Evolutionary conservation across 1,140 invertebrate species (phyloP), one percentile per base, ranked within the genome.

Genomic region (Ooceraea biroi): DNA sequence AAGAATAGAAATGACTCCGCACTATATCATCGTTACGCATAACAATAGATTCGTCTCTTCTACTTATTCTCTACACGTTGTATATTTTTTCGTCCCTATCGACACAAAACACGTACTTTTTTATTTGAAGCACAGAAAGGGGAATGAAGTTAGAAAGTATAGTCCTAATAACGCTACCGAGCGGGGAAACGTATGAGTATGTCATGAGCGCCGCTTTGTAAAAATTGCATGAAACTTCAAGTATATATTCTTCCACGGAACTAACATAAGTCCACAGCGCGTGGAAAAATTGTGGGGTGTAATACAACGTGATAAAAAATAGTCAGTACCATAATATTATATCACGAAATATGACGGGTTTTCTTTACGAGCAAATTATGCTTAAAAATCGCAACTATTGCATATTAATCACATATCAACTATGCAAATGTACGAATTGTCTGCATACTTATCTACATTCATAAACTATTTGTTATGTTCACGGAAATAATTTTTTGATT

Each of bases 11-110:
- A 68, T 68, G 30, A 30, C 25, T 58, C 4, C n/a, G 8, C 25
- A 25, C 65, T 71, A 27, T 69, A 69, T 46, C 63, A 50, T 78
- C 22, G 50, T 44, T 71, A 58, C 52, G 50, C 22, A 69, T 78
- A 78, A 78, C 36, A 78, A 78, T 78, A 68, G 22, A 19, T 68
- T 46, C 10, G 17, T 55, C 22, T 11, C n/a, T 78, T 78, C 30
- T 69, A 44, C 48, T 8, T 27, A 30, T 12, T n/a, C 4, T n/a
- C 3, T 76, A 44, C 25, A 55, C 11, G 27, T 57, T 25, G 30
- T 71, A 52, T 61, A 25, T 50, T 68, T 46, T 58, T 48, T 0
- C 12, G 12, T 8, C 22, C 17, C 30, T 11, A 19, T n/a, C 19
- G 0, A 11, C 7, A 19, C 66, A 27, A 48, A 63, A 5, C 44